Percentiles rank a stretch among this genome's conserved stretches.
Conservation (phyloP, 2,888 invertebrate species). For the Macrophya alboannulata region DNA sequence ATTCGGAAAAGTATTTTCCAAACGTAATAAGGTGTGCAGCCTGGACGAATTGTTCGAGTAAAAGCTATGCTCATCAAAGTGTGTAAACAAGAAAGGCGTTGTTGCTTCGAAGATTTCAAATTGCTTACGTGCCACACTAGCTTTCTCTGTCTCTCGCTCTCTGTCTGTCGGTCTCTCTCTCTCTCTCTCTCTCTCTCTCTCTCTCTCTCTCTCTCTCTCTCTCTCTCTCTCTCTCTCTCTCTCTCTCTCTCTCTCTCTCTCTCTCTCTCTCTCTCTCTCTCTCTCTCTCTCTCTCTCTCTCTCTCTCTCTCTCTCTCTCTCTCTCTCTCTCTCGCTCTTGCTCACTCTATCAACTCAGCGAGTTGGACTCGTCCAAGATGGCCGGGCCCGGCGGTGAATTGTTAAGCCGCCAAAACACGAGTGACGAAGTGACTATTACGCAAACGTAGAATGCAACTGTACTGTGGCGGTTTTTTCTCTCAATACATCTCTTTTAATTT, state of each 20-base stretch:
- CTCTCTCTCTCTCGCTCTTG: not conserved
- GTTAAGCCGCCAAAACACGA: slow-evolving; percentile 29
- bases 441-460: not conserved
- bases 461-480: not conserved
- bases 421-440: slow-evolving; percentile 16
- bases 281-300: not conserved
- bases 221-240: not conserved
- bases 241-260: slow-evolving; percentile 41
- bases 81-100: slow-evolving; percentile 53
- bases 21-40: not conserved
- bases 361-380: slow-evolving; percentile 79
- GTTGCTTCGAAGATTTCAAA: slow-evolving; percentile 40
- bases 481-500: not conserved
- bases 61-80: not conserved
- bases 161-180: not conserved
- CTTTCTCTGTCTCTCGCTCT: no score
- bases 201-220: slow-evolving; percentile 23
- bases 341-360: slow-evolving; percentile 61
- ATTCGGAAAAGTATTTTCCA: not conserved
- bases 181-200: not conserved
- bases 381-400: slow-evolving; percentile 62
- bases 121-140: slow-evolving; percentile 39
- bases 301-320: not conserved
- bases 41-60: not conserved
- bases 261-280: not conserved